phyloP scores from a whole-genome alignment of 30 jellyfish, hydroid and myxozoan species.

The Pelagia noctiluca region DNA sequence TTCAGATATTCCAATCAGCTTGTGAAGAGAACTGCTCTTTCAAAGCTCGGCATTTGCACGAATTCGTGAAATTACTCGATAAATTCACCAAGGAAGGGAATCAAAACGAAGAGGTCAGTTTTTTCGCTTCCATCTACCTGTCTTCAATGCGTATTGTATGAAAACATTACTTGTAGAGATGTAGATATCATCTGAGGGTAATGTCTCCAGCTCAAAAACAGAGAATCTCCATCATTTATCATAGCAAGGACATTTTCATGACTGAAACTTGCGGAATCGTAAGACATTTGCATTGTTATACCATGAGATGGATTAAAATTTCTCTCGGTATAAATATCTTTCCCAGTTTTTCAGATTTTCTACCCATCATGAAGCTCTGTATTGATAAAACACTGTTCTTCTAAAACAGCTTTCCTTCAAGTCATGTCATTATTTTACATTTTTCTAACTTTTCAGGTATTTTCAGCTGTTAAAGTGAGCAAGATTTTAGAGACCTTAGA shows the following conservation, averaged over 20 bases:
- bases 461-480: neutral
- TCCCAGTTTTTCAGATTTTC: slow-evolving; percentile 25
- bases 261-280: no score
- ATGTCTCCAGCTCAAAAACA: no score
- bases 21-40: slow-evolving; percentile 38
- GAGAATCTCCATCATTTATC: no score
- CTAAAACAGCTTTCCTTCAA: neutral
- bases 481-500: slow-evolving; percentile 7
- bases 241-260: no score
- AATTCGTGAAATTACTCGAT: slow-evolving; percentile 49
- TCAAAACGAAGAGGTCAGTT: slow-evolving; percentile 20
- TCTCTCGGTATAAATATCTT: neutral
- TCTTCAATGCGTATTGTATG: neutral
- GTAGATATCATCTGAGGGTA: neutral
- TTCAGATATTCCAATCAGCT: slow-evolving; percentile 50
- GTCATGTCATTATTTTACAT: neutral
- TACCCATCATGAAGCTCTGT: no score
- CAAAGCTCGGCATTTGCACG: slow-evolving; percentile 81
- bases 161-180: neutral
- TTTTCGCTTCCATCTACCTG: neutral
- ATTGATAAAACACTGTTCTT: no score
- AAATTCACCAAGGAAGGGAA: slow-evolving; percentile 54
- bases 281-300: no score
- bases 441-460: neutral
- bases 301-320: no score